Evolutionary conservation across 2,797 vertebrate genomes (phyloP).

Genomic region (Poliocrania exsul): DNA sequence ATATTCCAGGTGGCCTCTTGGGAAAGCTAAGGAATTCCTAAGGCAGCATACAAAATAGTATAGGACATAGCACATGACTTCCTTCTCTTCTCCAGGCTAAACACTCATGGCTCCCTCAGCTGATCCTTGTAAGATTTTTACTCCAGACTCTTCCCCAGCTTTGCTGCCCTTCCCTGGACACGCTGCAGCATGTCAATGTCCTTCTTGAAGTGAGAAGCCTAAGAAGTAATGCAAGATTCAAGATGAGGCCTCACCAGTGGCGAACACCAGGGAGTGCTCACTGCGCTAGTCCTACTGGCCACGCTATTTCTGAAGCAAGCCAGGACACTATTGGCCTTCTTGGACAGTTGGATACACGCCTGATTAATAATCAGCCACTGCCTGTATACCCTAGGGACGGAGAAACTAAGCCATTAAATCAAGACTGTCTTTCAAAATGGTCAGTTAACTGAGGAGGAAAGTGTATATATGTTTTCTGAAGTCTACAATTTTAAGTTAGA

Average conservation of each 20-base stretch:
- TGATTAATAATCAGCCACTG: background rate
- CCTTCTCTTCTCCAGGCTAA: background rate
- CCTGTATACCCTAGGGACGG: background rate
- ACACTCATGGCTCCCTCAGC: background rate
- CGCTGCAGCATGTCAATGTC: accelerated
- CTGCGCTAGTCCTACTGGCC: background rate
- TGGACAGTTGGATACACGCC: background rate
- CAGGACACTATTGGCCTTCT: background rate
- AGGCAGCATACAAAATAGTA: background rate
- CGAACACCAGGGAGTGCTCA: accelerated
- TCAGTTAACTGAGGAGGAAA: background rate
- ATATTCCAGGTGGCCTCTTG: background rate
- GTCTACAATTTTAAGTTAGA: background rate
- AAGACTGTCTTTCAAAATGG: background rate
- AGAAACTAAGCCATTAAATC: background rate
- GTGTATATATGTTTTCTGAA: background rate
- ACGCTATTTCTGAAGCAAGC: accelerated
- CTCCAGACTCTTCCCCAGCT: background rate
- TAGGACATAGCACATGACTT: background rate
- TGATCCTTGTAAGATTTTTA: accelerated
- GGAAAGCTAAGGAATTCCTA: background rate
- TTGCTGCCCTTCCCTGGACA: accelerated
- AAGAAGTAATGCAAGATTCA: background rate
- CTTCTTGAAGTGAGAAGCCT: background rate
- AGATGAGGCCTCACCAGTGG: background rate